Percentiles rank a stretch among this genome's conserved stretches.
These are phyloP conservation scores for Helicoverpa zea DNA, from an alignment of 1,140 invertebrate species.

Conservation along the genomic window DNA sequence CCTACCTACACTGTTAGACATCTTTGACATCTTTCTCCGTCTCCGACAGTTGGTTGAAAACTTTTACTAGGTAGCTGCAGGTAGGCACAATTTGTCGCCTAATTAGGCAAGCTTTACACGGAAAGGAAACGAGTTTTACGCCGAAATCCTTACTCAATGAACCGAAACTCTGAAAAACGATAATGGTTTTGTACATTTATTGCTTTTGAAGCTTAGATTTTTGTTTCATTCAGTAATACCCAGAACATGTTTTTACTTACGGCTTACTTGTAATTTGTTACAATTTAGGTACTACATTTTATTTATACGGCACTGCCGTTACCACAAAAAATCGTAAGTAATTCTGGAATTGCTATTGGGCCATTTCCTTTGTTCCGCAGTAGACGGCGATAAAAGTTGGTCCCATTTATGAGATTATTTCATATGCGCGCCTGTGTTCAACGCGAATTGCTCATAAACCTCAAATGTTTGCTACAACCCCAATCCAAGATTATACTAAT, in stretches of 20 bases:
- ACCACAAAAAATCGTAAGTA: not conserved
- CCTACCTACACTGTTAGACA: not conserved
- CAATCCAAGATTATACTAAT: constrained; percentile 28
- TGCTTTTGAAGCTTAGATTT: too few relatives aligned
- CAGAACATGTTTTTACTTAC: too few relatives aligned
- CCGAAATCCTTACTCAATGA: constrained; percentile 13
- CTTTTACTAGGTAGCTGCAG: not conserved
- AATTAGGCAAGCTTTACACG: constrained; percentile 22
- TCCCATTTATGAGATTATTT: constrained; percentile 36
- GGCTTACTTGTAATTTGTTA: too few relatives aligned
- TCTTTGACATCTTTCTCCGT: not conserved
- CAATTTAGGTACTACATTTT: not conserved
- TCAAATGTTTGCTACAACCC: constrained; percentile 8
- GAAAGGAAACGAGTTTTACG: constrained; percentile 6
- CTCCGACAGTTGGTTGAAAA: constrained; percentile 2
- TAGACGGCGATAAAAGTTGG: constrained; percentile 31
- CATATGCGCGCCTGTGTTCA: constrained; percentile 30
- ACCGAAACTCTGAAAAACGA: constrained; percentile 19
- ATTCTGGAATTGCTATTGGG: not conserved
- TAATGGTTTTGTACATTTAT: constrained; percentile 7
- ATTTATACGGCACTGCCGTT: not conserved
- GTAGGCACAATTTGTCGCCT: constrained; percentile 26
- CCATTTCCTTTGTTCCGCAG: not conserved
- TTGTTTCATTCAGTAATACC: too few relatives aligned
- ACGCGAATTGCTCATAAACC: constrained; percentile 34